Percentiles rank a stretch among this genome's conserved stretches.
Evolutionary conservation across 2,888 invertebrate species (phyloP).

Genomic region (Orthosia cruda): DNA sequence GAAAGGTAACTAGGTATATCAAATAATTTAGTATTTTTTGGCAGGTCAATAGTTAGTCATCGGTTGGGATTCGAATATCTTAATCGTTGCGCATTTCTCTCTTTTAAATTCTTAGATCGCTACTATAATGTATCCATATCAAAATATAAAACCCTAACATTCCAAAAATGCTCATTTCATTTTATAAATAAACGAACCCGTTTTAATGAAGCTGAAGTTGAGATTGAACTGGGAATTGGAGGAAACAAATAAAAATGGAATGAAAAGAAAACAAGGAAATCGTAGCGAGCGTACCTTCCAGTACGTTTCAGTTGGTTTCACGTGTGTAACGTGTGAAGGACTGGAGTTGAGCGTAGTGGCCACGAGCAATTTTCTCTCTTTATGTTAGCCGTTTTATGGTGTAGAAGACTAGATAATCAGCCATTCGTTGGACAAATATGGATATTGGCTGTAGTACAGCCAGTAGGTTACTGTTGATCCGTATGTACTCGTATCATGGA

Average conservation of each 20-base stretch:
- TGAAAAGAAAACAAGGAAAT: slow-evolving; percentile 47
- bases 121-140: background rate
- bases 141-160: background rate
- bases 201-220: slow-evolving; percentile 35
- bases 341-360: background rate
- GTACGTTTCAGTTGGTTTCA: slow-evolving; percentile 9
- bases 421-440: too few species aligned
- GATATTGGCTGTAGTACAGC: too few species aligned
- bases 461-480: too few species aligned
- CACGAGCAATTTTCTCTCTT: background rate
- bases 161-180: slow-evolving; percentile 22
- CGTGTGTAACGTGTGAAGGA: background rate
- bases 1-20: too few species aligned
- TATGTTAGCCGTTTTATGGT: background rate
- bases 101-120: background rate
- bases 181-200: slow-evolving; percentile 36
- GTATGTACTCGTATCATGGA: too few species aligned
- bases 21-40: too few species aligned
- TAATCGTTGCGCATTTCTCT: too few species aligned
- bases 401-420: too few species aligned
- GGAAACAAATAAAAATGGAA: slow-evolving; percentile 47
- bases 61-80: too few species aligned
- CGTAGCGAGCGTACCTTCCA: background rate
- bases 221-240: slow-evolving; percentile 56
- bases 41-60: too few species aligned